Percentiles rank a stretch among this genome's conserved stretches.
Evolutionary conservation across 2,113 vertebrate genomes (phyloP).

Genomic region (Orthochromis indermauri): DNA sequence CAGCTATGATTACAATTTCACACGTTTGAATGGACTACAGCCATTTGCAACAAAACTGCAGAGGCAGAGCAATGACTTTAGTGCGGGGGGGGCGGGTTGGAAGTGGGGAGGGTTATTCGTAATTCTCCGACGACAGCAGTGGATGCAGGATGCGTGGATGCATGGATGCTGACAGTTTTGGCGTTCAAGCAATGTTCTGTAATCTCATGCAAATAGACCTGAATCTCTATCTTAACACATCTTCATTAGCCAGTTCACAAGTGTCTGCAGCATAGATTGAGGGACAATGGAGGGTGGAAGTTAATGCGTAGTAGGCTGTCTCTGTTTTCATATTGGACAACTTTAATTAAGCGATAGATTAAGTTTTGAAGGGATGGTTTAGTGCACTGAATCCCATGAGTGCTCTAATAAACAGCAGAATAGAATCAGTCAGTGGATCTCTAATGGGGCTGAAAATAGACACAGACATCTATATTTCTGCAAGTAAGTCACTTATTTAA

Average conservation of each 20-base stretch:
- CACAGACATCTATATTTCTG: slow-evolving; percentile 28
- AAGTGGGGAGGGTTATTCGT: slow-evolving; percentile 6
- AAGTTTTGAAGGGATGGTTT: slow-evolving; percentile 80
- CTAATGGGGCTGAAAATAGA: slow-evolving; percentile 80
- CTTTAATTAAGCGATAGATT: slow-evolving; percentile 95
- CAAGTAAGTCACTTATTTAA: not conserved
- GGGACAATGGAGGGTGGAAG: slow-evolving; percentile 73
- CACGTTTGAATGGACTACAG: slow-evolving; percentile 89
- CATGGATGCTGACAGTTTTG: slow-evolving; percentile 71
- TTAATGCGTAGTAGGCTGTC: slow-evolving; percentile 74
- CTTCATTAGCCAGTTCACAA: slow-evolving; percentile 57
- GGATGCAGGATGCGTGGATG: slow-evolving; percentile 71
- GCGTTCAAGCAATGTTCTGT: slow-evolving; percentile 65
- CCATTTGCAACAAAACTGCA: slow-evolving; percentile 70
- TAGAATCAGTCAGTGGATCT: slow-evolving; percentile 82
- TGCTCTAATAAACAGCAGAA: slow-evolving; percentile 83
- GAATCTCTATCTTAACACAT: slow-evolving; percentile 70
- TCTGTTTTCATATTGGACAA: slow-evolving; percentile 83
- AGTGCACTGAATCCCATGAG: slow-evolving; percentile 79
- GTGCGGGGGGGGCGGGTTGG: not conserved
- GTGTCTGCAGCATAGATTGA: slow-evolving; percentile 56
- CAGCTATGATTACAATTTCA: slow-evolving; percentile 96
- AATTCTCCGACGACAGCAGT: slow-evolving; percentile 77
- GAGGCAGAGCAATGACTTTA: slow-evolving; percentile 79
- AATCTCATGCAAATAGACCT: slow-evolving; percentile 72